Percentiles rank a stretch among this genome's conserved stretches.
These are phyloP conservation scores for Gadopsis bispinosus DNA, from an alignment of 2,797 vertebrate species.

Conservation along the genomic window DNA sequence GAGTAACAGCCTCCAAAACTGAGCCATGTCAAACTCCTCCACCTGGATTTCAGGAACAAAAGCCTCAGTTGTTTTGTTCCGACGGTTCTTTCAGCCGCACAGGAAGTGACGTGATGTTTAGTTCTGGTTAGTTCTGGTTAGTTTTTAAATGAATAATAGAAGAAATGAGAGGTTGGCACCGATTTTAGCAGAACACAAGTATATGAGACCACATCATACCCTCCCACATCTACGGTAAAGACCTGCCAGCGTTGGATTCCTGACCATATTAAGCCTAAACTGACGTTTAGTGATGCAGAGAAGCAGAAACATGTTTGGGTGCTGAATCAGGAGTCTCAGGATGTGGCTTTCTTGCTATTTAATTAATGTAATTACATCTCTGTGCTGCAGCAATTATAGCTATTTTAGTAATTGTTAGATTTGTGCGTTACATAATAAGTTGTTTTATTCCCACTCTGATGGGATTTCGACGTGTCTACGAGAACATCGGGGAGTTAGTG, in stretches of 20 bases:
- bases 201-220: too few relatives aligned
- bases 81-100: fast-evolving
- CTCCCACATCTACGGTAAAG: too few relatives aligned
- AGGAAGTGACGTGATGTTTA: background rate
- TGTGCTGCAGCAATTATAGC: background rate
- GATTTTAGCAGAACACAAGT: too few relatives aligned
- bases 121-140: too few relatives aligned
- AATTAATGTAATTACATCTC: background rate
- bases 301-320: background rate
- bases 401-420: background rate
- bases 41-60: too few relatives aligned
- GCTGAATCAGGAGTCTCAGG: background rate
- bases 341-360: too few relatives aligned
- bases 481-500: background rate
- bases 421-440: too few relatives aligned
- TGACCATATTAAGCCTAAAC: too few relatives aligned
- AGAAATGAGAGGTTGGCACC: too few relatives aligned
- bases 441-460: background rate
- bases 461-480: background rate
- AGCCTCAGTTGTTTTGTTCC: background rate
- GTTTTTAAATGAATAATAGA: too few relatives aligned
- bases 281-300: too few relatives aligned
- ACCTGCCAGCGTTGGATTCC: background rate
- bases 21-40: background rate
- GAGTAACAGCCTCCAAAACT: background rate